These are phyloP conservation scores for Lithobates sylvaticus DNA, from an alignment of 2,797 vertebrate genomes.

Conservation along the genomic window DNA sequence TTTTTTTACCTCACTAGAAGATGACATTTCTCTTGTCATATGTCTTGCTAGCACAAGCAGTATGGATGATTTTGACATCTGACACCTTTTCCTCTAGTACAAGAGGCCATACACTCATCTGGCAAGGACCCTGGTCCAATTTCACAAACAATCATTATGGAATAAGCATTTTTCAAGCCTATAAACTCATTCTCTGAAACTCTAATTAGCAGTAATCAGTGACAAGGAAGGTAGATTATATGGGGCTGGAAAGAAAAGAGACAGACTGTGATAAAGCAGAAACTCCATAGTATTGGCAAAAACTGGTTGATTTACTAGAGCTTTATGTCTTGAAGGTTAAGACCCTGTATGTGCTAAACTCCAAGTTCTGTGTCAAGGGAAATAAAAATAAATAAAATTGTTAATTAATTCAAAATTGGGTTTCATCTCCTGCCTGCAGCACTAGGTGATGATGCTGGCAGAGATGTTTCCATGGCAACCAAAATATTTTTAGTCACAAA, in stretches of 20 bases:
- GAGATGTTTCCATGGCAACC: constrained; percentile 58
- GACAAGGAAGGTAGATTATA: constrained; percentile 10
- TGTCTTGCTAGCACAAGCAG: background rate
- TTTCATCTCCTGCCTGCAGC: constrained; percentile 41
- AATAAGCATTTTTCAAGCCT: constrained; percentile 30
- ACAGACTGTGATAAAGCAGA: constrained; percentile 9
- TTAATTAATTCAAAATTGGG: constrained; percentile 50
- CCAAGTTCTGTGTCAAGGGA: constrained; percentile 28
- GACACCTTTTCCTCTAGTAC: background rate
- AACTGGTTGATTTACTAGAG: background rate
- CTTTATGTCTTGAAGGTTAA: constrained; percentile 22
- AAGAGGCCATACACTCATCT: background rate
- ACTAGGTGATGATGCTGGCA: constrained; percentile 55
- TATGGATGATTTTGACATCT: background rate
- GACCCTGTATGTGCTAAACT: constrained; percentile 4
- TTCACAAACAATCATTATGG: background rate
- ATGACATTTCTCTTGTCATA: background rate
- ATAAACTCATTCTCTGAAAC: background rate
- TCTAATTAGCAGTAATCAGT: constrained; percentile 32
- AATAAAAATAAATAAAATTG: constrained; percentile 17
- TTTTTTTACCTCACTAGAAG: background rate
- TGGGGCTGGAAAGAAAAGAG: background rate
- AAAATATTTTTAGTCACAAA: constrained; percentile 62
- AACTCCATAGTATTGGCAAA: background rate
- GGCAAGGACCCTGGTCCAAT: background rate